Evolutionary conservation across 2,888 invertebrate species (phyloP), one percentile per base, ranked within the genome.

Genomic region (Ptilodon capucinus): DNA sequence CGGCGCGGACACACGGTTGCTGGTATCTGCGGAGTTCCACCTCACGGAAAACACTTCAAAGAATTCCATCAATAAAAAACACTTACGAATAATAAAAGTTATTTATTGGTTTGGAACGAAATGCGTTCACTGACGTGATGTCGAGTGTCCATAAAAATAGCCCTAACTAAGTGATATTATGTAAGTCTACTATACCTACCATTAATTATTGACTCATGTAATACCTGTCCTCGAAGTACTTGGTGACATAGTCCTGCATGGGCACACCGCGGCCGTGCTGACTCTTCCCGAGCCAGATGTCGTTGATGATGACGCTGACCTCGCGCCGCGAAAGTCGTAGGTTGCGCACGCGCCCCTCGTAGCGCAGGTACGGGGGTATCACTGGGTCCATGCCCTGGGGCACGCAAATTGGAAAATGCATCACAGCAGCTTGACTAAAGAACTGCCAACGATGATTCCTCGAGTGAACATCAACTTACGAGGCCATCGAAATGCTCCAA

Each of bases 401-500:
- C n/a, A 4, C 11, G n/a, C 1, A 4, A 28, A 25, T n/a, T n/a
- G n/a, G n/a, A n/a, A n/a, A n/a, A n/a, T n/a, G n/a, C n/a, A n/a
- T n/a, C n/a, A n/a, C n/a, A n/a, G n/a, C n/a, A n/a, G n/a, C n/a
- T n/a, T n/a, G n/a, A n/a, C n/a, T n/a, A n/a, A n/a, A n/a, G n/a
- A n/a, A n/a, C n/a, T n/a, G n/a, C n/a, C n/a, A n/a, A n/a, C n/a
- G n/a, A n/a, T n/a, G n/a, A n/a, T n/a, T n/a, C n/a, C 28, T 9
- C 3, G 25, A 25, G 2, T 25, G 25, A 25, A 9, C 7, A n/a
- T 16, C 11, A 21, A 1, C 73, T 67, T 63, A 91, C 91, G 48
- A 91, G 78, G 35, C 91, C 92, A 56, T 91, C 89, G 28, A 91
- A 92, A 52, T 88, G 76, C 51, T 91, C 91, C 48, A 89, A 57